phyloP scores from a whole-genome alignment of 2,797 vertebrate species.

The Cuculus canorus region DNA sequence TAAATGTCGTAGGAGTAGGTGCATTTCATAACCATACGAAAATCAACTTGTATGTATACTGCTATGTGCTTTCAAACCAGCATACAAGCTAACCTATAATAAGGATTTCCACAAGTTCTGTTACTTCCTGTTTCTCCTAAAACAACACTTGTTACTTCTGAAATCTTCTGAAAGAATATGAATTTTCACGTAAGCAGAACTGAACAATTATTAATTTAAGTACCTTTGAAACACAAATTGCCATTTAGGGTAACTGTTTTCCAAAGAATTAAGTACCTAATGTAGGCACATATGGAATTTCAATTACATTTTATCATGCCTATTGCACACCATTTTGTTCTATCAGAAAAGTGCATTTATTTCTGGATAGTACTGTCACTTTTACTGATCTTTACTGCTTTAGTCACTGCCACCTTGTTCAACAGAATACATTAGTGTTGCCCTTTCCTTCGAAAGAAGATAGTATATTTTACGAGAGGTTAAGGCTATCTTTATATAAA shows the following conservation, averaged over 20 bases:
- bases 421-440: not conserved
- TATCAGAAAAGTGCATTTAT: constrained; percentile 9
- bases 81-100: not conserved
- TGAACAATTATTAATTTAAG: constrained; percentile 39
- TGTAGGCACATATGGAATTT: not conserved
- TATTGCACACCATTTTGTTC: constrained; percentile 30
- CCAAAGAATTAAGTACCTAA: constrained; percentile 1
- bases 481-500: not conserved
- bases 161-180: not conserved
- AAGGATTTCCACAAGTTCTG: not conserved
- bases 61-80: not conserved
- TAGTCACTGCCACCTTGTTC: constrained; percentile 38
- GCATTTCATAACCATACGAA: not conserved
- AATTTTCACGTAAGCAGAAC: not conserved
- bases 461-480: not conserved
- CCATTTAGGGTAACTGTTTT: constrained; percentile 30
- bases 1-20: not conserved
- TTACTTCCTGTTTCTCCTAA: not conserved
- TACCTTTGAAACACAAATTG: constrained; percentile 34
- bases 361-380: constrained; percentile 35
- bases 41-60: not conserved
- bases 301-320: constrained; percentile 7
- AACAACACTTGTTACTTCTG: not conserved
- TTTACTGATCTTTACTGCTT: constrained; percentile 45
- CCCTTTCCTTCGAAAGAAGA: not conserved